phyloP scores from a whole-genome alignment of 2,113 vertebrate genomes.

The Salminus brasiliensis region DNA sequence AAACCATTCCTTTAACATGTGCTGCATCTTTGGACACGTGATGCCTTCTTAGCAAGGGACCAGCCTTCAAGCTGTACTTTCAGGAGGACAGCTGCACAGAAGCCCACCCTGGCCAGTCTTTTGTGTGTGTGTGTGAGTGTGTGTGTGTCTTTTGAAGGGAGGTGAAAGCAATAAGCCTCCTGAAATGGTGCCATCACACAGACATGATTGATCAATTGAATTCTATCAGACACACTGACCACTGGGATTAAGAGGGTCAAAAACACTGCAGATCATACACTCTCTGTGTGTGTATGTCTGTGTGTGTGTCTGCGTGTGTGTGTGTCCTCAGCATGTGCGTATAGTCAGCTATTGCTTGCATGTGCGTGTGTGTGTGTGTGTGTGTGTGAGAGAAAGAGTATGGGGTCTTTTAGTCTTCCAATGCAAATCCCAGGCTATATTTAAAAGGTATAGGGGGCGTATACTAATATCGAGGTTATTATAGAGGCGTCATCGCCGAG shows the following conservation, averaged over 20 bases:
- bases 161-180: conserved; percentile 97
- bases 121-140: conserved; percentile 41
- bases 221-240: conserved; percentile 99
- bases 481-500: not conserved
- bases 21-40: too few relatives aligned
- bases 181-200: conserved; percentile 99
- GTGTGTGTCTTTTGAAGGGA: conserved; percentile 75
- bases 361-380: not conserved
- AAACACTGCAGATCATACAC: conserved; percentile 89
- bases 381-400: not conserved
- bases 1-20: too few relatives aligned
- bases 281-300: conserved; percentile 68
- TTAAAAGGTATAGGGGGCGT: conserved; percentile 52
- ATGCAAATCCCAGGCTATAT: conserved; percentile 15
- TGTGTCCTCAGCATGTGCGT: too few relatives aligned
- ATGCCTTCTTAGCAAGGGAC: not conserved
- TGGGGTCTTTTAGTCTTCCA: not conserved
- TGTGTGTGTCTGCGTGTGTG: conserved; percentile 27
- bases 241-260: conserved; percentile 99
- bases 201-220: conserved; percentile 99
- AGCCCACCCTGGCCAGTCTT: not conserved
- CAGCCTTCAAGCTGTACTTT: not conserved
- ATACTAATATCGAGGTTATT: not conserved
- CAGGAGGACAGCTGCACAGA: not conserved
- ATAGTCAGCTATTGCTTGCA: too few relatives aligned